A percentile compares a stretch with the other conserved stretches of the same genome.
These are phyloP conservation scores for Ormyrus pomaceus DNA, from an alignment of 2,888 invertebrate genomes.

Conservation along the genomic window DNA sequence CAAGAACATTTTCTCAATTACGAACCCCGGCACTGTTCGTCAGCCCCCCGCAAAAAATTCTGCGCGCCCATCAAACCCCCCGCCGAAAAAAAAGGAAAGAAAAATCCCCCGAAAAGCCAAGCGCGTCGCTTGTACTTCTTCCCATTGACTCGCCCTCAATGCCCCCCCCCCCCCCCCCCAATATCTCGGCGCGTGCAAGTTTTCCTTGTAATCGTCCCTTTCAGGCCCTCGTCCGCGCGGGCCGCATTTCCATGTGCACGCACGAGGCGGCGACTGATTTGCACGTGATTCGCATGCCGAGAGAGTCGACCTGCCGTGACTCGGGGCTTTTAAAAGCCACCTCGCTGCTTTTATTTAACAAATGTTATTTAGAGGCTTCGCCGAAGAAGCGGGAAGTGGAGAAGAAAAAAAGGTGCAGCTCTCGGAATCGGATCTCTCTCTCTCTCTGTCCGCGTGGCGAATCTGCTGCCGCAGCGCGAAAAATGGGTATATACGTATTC, in stretches of 20 bases:
- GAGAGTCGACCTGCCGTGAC: background rate
- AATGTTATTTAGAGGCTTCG: background rate
- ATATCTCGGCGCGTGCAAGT: conserved; percentile 3
- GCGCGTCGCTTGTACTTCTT: background rate
- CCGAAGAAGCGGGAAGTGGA: no score
- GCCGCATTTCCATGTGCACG: background rate
- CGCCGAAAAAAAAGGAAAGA: no score
- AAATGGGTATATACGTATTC: no score
- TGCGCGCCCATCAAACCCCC: no score
- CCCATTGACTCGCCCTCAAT: conserved; percentile 18
- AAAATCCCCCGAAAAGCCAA: no score
- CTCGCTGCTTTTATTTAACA: background rate
- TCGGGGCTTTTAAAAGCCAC: background rate
- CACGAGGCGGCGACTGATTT: conserved; percentile 15
- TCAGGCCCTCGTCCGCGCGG: conserved; percentile 8
- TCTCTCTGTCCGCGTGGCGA: no score
- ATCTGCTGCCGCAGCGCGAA: no score
- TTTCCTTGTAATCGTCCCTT: conserved; percentile 34
- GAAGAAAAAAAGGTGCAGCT: no score
- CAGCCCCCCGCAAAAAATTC: no score
- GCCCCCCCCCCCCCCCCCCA: background rate
- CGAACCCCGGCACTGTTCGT: no score
- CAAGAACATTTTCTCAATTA: no score
- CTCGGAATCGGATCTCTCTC: no score
- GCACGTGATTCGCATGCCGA: conserved; percentile 20